These are phyloP conservation scores for Verasper variegatus DNA, from an alignment of 2,113 vertebrate genomes.

Conservation along the genomic window DNA sequence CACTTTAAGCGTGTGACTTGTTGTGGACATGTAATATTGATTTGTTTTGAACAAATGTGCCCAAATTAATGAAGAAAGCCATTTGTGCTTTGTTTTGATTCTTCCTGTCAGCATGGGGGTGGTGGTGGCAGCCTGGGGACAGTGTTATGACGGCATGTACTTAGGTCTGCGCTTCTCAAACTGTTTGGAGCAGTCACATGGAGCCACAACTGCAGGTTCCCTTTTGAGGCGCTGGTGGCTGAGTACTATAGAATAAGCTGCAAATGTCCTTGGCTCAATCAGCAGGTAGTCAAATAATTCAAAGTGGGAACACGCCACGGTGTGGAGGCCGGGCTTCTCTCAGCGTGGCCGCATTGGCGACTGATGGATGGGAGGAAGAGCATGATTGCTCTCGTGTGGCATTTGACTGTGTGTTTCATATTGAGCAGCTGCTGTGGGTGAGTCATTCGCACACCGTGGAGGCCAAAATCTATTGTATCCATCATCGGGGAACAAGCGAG, in stretches of 20 bases:
- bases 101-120: conserved; percentile 16
- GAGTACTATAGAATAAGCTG: not conserved
- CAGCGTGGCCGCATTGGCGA: conserved; percentile 14
- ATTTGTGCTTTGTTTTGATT: conserved; percentile 40
- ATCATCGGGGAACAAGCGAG: conserved; percentile 49
- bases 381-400: conserved; percentile 44
- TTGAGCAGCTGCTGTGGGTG: conserved; percentile 63
- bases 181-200: not conserved
- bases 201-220: not conserved
- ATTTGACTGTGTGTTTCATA: conserved; percentile 52
- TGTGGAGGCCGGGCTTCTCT: conserved; percentile 38
- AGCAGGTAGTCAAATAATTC: conserved; percentile 22
- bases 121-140: not conserved
- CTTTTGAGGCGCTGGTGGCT: not conserved
- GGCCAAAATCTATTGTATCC: conserved; percentile 60
- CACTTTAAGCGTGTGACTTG: conserved; percentile 74
- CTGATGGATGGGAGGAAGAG: conserved; percentile 36
- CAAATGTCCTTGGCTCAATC: not conserved
- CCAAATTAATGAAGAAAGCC: conserved; percentile 69
- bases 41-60: conserved; percentile 74
- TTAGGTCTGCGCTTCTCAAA: conserved; percentile 1
- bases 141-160: not conserved
- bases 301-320: conserved; percentile 8
- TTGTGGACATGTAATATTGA: conserved; percentile 77
- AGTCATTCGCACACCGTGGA: conserved; percentile 62